Base-by-base conservation (phyloP, 1,140 invertebrate genomes). In the Sitobion miscanthi region DNA sequence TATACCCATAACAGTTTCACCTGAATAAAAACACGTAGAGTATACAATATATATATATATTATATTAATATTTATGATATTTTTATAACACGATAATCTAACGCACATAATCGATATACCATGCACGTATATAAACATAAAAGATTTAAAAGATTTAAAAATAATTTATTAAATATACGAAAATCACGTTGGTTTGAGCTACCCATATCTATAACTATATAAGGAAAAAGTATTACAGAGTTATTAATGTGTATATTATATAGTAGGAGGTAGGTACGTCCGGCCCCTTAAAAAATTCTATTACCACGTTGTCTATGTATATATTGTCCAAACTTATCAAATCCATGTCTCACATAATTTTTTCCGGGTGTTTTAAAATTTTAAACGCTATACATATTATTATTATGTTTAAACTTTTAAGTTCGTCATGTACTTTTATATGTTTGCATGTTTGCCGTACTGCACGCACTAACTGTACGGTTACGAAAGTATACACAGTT, bases 1-100 rank as follows among this genome's bases (percentile, higher is more conserved):
- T 47, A 97, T 95, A 8, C 97, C 97, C 93, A 96, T 96, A 23
- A 97, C 94, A 9, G 96, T 96, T 93, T 93, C 91, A 85, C 91
- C 91, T 93, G 23, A 69, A 52, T 88, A 96, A 96, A n/a, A 49
- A 52, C 14, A 77, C 0, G 11, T 69, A 35, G 35, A 57, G 11
- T n/a, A 54, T 89, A 89, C 47, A 57, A 89, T 57, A 25, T 49
- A 14, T 14, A 49, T 85, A 25, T 85, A 49, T 85, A 25, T 25
- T 85, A 52, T 49, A 52, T 21, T 4, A 57, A 7, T 57, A 69
- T 11, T 11, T n/a, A 30, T n/a, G 62, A 69, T n/a, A 69, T n/a
- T 62, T 30, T 62, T 11, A 62, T 30, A 9, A 62, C 3, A 57
- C 54, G 30, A 9, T 5, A 30, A 62, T 62, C 9, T 62, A 62